Percentiles rank a stretch among this genome's conserved stretches.
phyloP scores from a whole-genome alignment of 2,113 vertebrate species.

The Gorilla gorilla region DNA sequence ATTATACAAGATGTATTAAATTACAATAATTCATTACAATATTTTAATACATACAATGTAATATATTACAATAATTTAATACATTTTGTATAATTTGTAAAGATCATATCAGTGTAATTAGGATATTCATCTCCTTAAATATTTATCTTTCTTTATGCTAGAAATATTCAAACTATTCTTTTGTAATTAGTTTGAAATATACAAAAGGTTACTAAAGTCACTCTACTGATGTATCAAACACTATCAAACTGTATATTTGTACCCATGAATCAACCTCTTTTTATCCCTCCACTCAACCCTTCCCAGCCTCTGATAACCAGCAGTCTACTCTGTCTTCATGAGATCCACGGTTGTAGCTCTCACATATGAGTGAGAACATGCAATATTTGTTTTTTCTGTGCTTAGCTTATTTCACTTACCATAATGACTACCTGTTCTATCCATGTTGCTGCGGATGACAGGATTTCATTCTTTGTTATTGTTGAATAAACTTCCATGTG shows the following conservation, averaged over 20 bases:
- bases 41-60: too few species aligned
- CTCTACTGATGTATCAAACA: background rate
- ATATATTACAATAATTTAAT: background rate
- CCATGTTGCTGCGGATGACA: background rate
- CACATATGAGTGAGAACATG: background rate
- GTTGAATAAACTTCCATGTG: background rate
- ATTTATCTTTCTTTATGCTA: background rate
- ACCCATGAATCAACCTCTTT: background rate
- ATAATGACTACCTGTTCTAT: background rate
- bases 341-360: background rate
- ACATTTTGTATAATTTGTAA: background rate
- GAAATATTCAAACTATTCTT: background rate
- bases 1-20: too few species aligned
- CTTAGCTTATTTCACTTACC: background rate
- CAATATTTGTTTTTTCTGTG: background rate
- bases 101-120: background rate
- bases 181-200: background rate
- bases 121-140: background rate
- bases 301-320: background rate
- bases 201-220: background rate
- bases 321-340: background rate
- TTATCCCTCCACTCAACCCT: background rate
- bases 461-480: background rate
- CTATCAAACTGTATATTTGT: background rate
- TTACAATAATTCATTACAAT: too few species aligned